phyloP scores from a whole-genome alignment of 1,140 invertebrate species.

The Ips nitidus region DNA sequence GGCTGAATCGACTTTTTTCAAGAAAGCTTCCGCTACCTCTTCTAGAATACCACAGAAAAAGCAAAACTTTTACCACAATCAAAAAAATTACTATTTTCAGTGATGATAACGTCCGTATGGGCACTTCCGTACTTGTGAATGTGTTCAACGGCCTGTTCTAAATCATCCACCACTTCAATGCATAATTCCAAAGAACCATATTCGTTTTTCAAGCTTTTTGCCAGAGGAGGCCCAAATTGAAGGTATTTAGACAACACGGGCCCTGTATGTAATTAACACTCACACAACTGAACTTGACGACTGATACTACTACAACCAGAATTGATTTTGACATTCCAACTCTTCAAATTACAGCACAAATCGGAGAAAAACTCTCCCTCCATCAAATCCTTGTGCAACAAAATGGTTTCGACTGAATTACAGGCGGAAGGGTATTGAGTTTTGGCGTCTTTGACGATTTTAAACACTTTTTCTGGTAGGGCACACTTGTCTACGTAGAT shows the following conservation, averaged over 20 bases:
- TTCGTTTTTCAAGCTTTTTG: slow-evolving; percentile 86
- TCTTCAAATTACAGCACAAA: slow-evolving; percentile 88
- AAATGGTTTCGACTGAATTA: slow-evolving; percentile 97
- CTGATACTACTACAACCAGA: slow-evolving; percentile 14
- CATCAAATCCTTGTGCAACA: slow-evolving; percentile 87
- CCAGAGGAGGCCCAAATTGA: slow-evolving; percentile 91
- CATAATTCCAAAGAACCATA: slow-evolving; percentile 92
- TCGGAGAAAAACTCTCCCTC: slow-evolving; percentile 77
- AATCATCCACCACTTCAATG: slow-evolving; percentile 87
- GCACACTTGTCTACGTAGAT: slow-evolving; percentile 93
- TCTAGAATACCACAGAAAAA: slow-evolving; percentile 40
- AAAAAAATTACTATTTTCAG: slow-evolving; percentile 71
- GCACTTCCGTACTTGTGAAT: slow-evolving; percentile 94
- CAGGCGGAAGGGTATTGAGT: slow-evolving; percentile 99
- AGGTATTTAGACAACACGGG: slow-evolving; percentile 49
- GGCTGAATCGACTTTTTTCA: slow-evolving; percentile 89
- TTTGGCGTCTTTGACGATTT: slow-evolving; percentile 92
- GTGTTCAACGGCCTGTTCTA: slow-evolving; percentile 90
- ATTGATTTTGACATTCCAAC: slow-evolving; percentile 77
- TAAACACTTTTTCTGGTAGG: slow-evolving; percentile 81
- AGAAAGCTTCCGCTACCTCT: slow-evolving; percentile 67
- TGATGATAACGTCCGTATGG: slow-evolving; percentile 97
- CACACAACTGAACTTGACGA: not conserved
- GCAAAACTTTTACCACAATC: not conserved
- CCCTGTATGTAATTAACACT: slow-evolving; percentile 54